Evolutionary conservation across 2,797 vertebrate species (phyloP), one percentile per base, ranked within the genome.

Genomic region (Muscicapa striata): DNA sequence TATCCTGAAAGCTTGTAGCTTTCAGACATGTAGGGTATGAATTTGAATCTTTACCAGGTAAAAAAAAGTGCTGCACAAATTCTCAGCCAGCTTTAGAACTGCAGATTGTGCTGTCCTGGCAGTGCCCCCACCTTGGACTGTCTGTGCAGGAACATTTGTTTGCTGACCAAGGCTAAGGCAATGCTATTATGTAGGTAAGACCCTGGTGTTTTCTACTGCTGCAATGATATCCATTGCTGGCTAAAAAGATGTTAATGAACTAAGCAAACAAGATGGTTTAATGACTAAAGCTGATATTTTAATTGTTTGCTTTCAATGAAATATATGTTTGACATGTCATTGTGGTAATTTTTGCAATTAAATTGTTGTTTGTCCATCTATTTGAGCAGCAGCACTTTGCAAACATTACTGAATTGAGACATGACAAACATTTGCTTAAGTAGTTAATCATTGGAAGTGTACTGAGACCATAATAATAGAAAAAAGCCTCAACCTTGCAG

Each of bases 1-100:
- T 62, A 64, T 22, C 2, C 52, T 64, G 43, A 64, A 79, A 74
- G 11, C 14, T 16, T 62, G 18, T 19, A 62, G 15, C 51, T 55
- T 87, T 72, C 51, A 32, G 63, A 63, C 3, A 0, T 0, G 0
- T 13, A 29, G 16, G 11, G 22, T 45, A 16, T 16, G 5, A 29
- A 7, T 41, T 13, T 67, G 13, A 70, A 1, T n/a, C 23, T 52
- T 74, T 52, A 49, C 63, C 26, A 49, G 9, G 10, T n/a, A 11
- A 40, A 40, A 46, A 21, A 67, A 52, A 34, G 5, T 18, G 36
- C 13, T 76, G 21, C 32, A 38, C 6, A 34, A 40, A 26, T 22
- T 22, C 38, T 41, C 9, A 66, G 13, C 6, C 12, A 48, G 5
- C 16, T 76, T 40, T 45, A 49, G 41, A 36, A 59, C 8, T 2